Evolutionary conservation across 2,113 vertebrate genomes (phyloP).

Genomic region (Nyctibius bracteatus): DNA sequence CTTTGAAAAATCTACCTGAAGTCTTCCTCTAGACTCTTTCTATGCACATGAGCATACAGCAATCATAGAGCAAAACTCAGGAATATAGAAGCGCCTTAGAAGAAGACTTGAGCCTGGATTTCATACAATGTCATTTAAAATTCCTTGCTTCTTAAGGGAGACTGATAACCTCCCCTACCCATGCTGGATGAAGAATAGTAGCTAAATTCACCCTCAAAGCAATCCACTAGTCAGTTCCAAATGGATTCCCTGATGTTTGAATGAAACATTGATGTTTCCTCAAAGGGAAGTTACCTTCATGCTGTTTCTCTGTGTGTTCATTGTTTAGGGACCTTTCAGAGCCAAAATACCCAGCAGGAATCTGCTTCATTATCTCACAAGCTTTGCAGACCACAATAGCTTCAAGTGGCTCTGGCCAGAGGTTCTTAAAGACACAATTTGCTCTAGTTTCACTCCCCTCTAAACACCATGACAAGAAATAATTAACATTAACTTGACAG

Average conservation of each 20-base stretch:
- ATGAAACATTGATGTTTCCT: neutral
- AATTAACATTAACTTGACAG: neutral
- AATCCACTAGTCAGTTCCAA: neutral
- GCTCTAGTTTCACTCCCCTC: neutral
- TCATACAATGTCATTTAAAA: neutral
- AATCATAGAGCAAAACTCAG: neutral
- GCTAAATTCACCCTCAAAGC: neutral
- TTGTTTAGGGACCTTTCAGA: neutral
- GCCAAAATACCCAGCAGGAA: neutral
- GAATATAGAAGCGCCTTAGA: fast-evolving
- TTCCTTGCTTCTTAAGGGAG: neutral
- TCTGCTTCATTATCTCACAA: neutral
- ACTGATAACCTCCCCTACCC: neutral
- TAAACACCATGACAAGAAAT: neutral
- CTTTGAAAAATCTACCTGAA: neutral
- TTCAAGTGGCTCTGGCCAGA: neutral
- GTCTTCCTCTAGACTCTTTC: neutral
- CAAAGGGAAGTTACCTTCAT: neutral
- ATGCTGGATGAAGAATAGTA: neutral
- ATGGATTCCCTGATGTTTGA: neutral
- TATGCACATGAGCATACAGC: neutral
- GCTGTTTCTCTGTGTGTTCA: neutral
- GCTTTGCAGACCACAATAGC: neutral
- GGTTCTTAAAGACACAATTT: neutral
- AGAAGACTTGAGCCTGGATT: neutral